Percentiles rank a stretch among this genome's conserved stretches.
Evolutionary conservation across 2,888 invertebrate species (phyloP).

Genomic region (Ceramica pisi): DNA sequence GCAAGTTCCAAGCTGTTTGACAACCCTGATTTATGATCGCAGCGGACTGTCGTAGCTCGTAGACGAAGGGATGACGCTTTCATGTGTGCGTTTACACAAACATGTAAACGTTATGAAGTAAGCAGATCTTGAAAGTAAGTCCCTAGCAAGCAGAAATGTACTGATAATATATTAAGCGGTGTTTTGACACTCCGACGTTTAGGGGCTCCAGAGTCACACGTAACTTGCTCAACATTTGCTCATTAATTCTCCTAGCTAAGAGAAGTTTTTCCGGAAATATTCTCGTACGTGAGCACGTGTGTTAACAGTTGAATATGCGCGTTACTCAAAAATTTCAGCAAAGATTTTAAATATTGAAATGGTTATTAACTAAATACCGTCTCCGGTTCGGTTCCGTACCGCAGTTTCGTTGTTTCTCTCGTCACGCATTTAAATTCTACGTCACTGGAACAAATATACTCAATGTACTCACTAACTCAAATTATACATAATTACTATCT

Average conservation of each 20-base stretch:
- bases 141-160: constrained; percentile 35
- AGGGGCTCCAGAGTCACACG: constrained; percentile 3
- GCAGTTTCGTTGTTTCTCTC: constrained; percentile 8
- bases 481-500: constrained; percentile 16
- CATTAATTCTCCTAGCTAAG: constrained; percentile 23
- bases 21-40: constrained; percentile 83
- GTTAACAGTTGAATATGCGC: neutral
- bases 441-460: constrained; percentile 9
- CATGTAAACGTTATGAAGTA: constrained; percentile 24
- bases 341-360: neutral
- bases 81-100: constrained; percentile 39
- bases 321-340: neutral
- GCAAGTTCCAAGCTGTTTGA: constrained; percentile 80
- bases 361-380: neutral
- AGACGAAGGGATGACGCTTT: constrained; percentile 40
- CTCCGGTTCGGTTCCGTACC: constrained; percentile 1
- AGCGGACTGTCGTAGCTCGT: constrained; percentile 52
- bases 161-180: constrained; percentile 43
- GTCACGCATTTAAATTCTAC: constrained; percentile 20
- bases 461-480: neutral
- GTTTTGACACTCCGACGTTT: constrained; percentile 49
- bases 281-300: neutral
- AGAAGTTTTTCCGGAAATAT: constrained; percentile 24
- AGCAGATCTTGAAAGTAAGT: constrained; percentile 46
- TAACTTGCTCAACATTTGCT: constrained; percentile 32